Base-by-base conservation (phyloP, 2,797 vertebrate genomes). In the Mionectes olivaceus region DNA sequence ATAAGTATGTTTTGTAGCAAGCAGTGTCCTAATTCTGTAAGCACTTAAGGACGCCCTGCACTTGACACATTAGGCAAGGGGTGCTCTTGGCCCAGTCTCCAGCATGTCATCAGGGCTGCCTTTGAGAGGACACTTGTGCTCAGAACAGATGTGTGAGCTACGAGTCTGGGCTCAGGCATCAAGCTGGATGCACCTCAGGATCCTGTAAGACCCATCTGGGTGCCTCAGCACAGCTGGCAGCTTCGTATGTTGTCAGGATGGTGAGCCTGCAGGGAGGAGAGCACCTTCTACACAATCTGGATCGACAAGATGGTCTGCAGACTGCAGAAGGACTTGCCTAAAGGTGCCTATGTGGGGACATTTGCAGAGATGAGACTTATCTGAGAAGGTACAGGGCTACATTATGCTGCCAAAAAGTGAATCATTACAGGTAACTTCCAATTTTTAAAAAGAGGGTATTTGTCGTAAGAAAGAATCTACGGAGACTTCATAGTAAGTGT, bases 131-230 rank as follows among this genome's bases (percentile, higher is more conserved):
- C 0, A 0, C 9, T 41, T 44, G 18, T 59, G 33, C 44, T 71
- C 60, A 49, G 41, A 88, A 35, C 46, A 78, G 61, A 68, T 4
- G 3, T 30, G 37, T 25, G 57, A 76, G 14, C 41, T 83, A 8
- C 0, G 0, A 59, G 24, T 21, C 59, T 73, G 37, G 37, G 23
- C 52, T 87, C 0, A 0, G 43, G n/a, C 33, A 32, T 25, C 0
- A 11, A 52, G 0, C 56, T 83, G 49, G 19, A 28, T 56, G 28
- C 53, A 64, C 35, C 37, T 88, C 2, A 2, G 3, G 39, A 55
- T 11, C 17, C 69, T 35, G 37, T 56, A 37, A 59, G 44, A 35
- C 18, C 23, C 18, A 12, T 39, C 10, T 61, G 70, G 44, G 16
- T 87, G 47, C 27, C 35, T 71, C 35, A 47, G 24, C 32, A 61